Percentiles rank a stretch among this genome's conserved stretches.
These are phyloP conservation scores for Gadus chalcogrammus DNA, from an alignment of 2,113 vertebrate species.

Conservation along the genomic window DNA sequence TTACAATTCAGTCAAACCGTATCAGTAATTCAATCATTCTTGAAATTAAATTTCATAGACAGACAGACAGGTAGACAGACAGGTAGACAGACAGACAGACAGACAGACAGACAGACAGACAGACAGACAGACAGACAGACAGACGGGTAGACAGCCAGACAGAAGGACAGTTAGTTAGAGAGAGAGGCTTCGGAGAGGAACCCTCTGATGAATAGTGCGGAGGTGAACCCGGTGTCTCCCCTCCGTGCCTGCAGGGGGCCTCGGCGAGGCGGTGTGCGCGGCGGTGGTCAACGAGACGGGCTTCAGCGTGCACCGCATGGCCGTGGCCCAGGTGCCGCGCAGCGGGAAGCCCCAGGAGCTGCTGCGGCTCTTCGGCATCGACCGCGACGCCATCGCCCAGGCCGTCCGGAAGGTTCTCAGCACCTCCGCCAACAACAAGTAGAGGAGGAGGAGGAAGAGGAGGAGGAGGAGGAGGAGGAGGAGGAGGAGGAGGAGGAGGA, in stretches of 20 bases:
- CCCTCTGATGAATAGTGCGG: not conserved
- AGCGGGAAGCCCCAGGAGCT: constrained; percentile 81
- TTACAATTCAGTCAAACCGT: too few relatives aligned
- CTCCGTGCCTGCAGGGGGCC: constrained; percentile 69
- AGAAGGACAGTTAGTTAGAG: not conserved
- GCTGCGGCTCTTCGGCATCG: constrained; percentile 79
- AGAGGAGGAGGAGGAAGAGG: constrained; percentile 1
- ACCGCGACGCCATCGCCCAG: constrained; percentile 63
- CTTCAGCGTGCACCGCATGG: constrained; percentile 76
- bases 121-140: not conserved
- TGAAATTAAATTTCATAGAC: too few relatives aligned
- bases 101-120: not conserved
- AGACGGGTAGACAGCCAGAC: not conserved
- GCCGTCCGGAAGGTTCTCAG: constrained; percentile 58
- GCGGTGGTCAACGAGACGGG: constrained; percentile 75
- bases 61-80: not conserved
- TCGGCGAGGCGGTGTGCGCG: constrained; percentile 81
- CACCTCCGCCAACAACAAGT: constrained; percentile 63
- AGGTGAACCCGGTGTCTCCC: not conserved
- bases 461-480: not conserved
- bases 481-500: not conserved
- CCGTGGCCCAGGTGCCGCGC: constrained; percentile 74
- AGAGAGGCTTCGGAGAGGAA: not conserved
- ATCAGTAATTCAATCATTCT: too few relatives aligned
- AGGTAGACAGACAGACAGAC: not conserved